Evolutionary conservation across 2,797 vertebrate genomes (phyloP), one percentile per base, ranked within the genome.

Genomic region (Etheostoma nigrum): DNA sequence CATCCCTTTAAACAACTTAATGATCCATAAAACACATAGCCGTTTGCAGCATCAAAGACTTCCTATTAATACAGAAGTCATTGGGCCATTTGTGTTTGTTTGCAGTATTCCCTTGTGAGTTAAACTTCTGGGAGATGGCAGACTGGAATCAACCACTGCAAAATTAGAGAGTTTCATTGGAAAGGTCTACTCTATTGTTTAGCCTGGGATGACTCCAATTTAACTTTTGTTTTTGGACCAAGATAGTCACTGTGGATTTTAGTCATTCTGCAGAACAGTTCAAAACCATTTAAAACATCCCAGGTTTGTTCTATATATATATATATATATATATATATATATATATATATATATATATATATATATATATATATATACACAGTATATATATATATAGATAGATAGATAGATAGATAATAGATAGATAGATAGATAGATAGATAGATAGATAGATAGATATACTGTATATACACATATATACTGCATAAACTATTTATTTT

Each of bases 11-110:
- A 74, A 62, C 70, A 82, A 72, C 65, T 51, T 84, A 86, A 86
- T 82, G 84, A 88, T 79, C 59, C 67, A 40, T 58, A 58, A 86
- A 87, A 91, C 66, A 88, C 76, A 79, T 75, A 76, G 66, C 15
- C 2, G 21, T 67, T 82, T 74, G 60, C 63, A 74, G 69, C 86
- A 76, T 88, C 81, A 89, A 88, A 85, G 65, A 19, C 57, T 52
- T 61, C 66, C 55, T 74, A 79, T 78, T 81, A 78, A 68, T 82
- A 70, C 36, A 63, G 67, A 85, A 81, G 76, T 78, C 75, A 72
- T 15, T 14, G 71, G 83, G 81, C 89, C 78, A 68, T 74, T 83
- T 82, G 55, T 83, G 76, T 88, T 89, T 84, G 75, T 83, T 85
- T 85, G 59, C 59, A n/a, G 78, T 59, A 48, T 83, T 83, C 78